These are phyloP conservation scores for Struthio camelus DNA, from an alignment of 2,113 vertebrate species.

Conservation along the genomic window DNA sequence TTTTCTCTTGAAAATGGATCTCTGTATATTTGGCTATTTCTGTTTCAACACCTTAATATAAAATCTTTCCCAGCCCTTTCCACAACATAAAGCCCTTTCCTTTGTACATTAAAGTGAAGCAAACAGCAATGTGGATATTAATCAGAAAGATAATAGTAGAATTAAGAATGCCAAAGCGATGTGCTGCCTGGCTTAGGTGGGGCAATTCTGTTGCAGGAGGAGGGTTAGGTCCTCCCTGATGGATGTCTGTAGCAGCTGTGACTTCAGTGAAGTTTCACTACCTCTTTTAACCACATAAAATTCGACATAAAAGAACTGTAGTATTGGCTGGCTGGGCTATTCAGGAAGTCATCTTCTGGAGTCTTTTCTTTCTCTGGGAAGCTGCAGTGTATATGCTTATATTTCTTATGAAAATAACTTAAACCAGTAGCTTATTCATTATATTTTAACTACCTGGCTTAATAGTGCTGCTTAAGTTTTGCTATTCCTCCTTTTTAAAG, in stretches of 20 bases:
- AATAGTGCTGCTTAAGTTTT: not conserved
- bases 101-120: not conserved
- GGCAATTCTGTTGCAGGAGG: fast-evolving
- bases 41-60: not conserved
- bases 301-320: not conserved
- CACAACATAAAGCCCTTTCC: not conserved
- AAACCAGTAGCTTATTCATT: not conserved
- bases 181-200: not conserved
- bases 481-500: not conserved
- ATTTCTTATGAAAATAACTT: not conserved
- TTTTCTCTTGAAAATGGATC: conserved; percentile 24
- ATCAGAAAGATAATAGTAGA: not conserved
- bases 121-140: not conserved
- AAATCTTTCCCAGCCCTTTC: not conserved
- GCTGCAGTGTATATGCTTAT: not conserved
- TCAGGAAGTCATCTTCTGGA: not conserved
- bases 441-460: conserved; percentile 8
- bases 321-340: not conserved
- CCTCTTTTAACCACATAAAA: not conserved
- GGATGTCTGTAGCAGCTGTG: not conserved
- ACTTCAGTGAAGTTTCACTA: not conserved
- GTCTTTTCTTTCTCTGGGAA: not conserved
- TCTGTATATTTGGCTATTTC: not conserved
- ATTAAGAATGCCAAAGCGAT: not conserved
- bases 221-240: not conserved